These are phyloP conservation scores for Hyles lineata DNA, from an alignment of 2,888 invertebrate genomes.

Conservation along the genomic window DNA sequence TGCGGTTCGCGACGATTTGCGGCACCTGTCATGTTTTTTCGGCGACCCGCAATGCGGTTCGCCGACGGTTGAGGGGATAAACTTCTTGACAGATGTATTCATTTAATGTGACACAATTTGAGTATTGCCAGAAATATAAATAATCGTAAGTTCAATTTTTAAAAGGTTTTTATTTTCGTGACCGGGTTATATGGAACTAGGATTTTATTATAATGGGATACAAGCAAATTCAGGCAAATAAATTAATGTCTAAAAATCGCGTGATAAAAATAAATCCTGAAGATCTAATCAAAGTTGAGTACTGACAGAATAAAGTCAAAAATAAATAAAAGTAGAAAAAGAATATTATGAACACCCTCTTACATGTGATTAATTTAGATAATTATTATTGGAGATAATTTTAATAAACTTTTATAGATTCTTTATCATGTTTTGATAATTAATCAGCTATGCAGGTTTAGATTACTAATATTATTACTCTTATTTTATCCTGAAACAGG, in stretches of 20 bases:
- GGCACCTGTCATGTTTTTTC: no score
- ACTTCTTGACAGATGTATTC: no score
- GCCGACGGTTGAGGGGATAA: no score
- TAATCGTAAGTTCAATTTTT: neutral
- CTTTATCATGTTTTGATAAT: no score
- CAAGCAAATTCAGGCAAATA: slow-evolving; percentile 8
- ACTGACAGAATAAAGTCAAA: neutral
- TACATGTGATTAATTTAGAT: neutral
- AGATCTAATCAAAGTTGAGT: neutral
- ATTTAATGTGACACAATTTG: no score
- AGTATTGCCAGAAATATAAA: no score
- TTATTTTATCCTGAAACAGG: no score
- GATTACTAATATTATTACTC: no score
- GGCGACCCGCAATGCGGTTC: no score
- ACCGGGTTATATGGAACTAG: neutral
- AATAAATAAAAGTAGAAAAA: slow-evolving; percentile 1
- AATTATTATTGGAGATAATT: neutral
- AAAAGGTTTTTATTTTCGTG: neutral
- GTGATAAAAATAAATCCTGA: slow-evolving; percentile 1
- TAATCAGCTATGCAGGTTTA: no score
- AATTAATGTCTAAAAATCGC: slow-evolving; percentile 7
- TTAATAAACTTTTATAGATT: no score
- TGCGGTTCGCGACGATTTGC: no score
- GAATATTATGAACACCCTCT: neutral
- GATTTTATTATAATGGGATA: neutral